Conservation (phyloP, 2,113 vertebrate genomes). For the Ophthalmolycus amberensis region DNA sequence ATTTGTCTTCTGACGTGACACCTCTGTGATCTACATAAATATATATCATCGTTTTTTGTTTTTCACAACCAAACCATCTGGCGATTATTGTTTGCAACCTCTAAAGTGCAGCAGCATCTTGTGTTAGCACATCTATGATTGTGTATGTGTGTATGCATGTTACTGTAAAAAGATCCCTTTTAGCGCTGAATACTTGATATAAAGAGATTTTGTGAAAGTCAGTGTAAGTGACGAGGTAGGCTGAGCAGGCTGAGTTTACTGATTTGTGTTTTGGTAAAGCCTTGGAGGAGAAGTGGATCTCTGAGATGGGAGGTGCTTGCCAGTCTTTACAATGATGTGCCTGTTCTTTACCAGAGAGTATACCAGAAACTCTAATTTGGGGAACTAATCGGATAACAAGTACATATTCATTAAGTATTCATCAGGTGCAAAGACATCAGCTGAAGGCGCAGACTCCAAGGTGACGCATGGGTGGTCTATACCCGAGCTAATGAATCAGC, state of each 20-base stretch:
- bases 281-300: background rate
- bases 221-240: background rate
- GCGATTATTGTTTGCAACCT: background rate
- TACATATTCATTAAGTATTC: constrained; percentile 26
- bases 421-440: constrained; percentile 14
- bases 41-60: background rate
- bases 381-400: constrained; percentile 7
- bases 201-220: background rate
- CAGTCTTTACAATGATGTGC: constrained; percentile 43
- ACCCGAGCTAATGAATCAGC: constrained; percentile 46
- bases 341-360: constrained; percentile 30
- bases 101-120: background rate
- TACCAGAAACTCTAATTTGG: background rate
- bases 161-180: background rate
- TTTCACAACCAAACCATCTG: background rate
- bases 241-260: constrained; percentile 1
- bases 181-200: background rate
- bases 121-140: background rate
- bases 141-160: background rate
- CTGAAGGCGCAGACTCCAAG: constrained; percentile 26
- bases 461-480: constrained; percentile 28
- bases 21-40: background rate
- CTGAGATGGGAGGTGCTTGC: constrained; percentile 1
- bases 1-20: background rate
- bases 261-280: background rate